Percentiles rank a stretch among this genome's conserved stretches.
phyloP scores from a whole-genome alignment of 1,140 invertebrate genomes.

The Eueides isabella region DNA sequence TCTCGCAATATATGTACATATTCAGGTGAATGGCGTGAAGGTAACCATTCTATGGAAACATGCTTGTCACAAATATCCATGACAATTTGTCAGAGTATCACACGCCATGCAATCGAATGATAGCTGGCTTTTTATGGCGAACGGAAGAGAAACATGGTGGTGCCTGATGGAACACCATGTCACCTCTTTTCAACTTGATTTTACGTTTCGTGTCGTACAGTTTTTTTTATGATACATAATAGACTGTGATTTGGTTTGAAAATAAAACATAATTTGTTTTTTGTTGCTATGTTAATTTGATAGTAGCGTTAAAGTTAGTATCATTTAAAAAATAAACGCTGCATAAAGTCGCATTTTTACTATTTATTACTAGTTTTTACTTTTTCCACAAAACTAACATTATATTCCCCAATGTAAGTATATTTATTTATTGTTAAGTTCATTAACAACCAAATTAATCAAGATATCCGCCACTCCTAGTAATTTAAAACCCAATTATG shows the following conservation, averaged over 20 bases:
- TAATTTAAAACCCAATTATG: slow-evolving; percentile 15
- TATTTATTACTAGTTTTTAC: no score
- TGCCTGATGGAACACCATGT: slow-evolving; percentile 42
- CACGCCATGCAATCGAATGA: slow-evolving; percentile 45
- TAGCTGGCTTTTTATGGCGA: slow-evolving; percentile 37
- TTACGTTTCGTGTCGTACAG: slow-evolving; percentile 20
- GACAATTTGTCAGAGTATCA: slow-evolving; percentile 43
- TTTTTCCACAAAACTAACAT: no score
- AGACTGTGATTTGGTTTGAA: not conserved
- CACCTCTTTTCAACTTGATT: slow-evolving; percentile 26
- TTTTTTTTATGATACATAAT: slow-evolving; percentile 15
- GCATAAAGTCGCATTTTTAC: no score
- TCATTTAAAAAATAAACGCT: no score
- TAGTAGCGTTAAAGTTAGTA: not conserved
- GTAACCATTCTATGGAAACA: slow-evolving; percentile 47
- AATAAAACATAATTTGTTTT: not conserved
- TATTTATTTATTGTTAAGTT: not conserved
- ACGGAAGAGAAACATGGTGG: slow-evolving; percentile 37
- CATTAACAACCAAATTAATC: slow-evolving; percentile 3
- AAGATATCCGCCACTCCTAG: not conserved
- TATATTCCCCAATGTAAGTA: no score
- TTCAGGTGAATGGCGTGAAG: slow-evolving; percentile 49
- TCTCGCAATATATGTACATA: slow-evolving; percentile 7
- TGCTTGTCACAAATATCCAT: slow-evolving; percentile 53
- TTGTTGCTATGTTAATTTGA: not conserved